phyloP scores from a whole-genome alignment of 1,140 invertebrate species.

The Popillia japonica region DNA sequence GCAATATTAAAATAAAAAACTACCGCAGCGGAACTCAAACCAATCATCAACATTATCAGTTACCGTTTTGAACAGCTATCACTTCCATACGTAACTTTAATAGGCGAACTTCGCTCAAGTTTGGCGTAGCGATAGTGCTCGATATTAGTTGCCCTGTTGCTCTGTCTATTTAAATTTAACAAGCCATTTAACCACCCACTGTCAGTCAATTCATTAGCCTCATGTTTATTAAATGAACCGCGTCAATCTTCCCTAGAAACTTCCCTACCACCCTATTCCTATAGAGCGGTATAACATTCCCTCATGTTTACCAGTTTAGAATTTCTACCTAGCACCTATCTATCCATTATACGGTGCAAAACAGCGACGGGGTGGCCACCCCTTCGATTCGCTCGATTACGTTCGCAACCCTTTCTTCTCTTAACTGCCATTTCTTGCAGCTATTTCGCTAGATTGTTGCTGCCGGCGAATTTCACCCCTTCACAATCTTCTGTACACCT shows the following conservation, averaged over 20 bases:
- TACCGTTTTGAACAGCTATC: no score
- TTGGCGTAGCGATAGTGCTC: background rate
- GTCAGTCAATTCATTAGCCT: constrained; percentile 6
- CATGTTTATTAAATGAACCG: constrained; percentile 18
- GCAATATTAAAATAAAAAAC: no score
- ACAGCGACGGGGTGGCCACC: background rate
- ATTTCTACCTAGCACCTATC: background rate
- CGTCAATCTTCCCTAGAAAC: background rate
- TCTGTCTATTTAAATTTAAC: background rate
- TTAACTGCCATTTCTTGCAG: background rate
- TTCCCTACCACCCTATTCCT: background rate
- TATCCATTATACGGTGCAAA: background rate
- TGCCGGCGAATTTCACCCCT: background rate
- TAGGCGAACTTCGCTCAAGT: no score
- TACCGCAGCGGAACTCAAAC: no score
- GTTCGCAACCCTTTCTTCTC: background rate
- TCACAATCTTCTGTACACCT: background rate
- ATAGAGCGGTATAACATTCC: background rate
- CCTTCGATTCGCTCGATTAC: constrained; percentile 9
- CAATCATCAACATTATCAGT: no score
- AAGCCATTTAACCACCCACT: background rate
- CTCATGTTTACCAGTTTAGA: no score
- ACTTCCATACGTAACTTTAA: no score
- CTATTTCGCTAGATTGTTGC: background rate
- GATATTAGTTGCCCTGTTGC: background rate